Evolutionary conservation across 1,140 invertebrate species (phyloP).

Genomic region (Penaeus chinensis): DNA sequence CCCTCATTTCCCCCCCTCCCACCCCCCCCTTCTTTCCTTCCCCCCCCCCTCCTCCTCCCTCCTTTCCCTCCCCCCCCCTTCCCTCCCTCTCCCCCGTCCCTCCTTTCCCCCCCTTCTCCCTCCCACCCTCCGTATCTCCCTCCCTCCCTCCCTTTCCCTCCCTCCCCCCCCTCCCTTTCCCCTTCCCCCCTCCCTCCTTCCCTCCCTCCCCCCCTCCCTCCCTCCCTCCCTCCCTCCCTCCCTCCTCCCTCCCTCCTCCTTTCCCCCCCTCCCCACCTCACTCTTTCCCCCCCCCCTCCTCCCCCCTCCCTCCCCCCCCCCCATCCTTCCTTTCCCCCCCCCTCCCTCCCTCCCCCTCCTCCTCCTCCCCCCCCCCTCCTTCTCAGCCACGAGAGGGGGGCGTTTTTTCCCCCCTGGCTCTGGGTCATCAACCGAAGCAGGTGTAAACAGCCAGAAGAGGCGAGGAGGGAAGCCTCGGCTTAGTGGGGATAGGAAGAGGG

Average conservation of each 20-base stretch:
- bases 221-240: neutral
- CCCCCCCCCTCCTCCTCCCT: neutral
- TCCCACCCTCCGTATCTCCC: neutral
- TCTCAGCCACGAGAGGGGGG: neutral
- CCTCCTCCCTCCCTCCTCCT: neutral
- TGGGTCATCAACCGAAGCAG: no score
- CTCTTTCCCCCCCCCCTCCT: neutral
- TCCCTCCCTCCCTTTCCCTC: neutral
- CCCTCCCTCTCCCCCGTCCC: neutral
- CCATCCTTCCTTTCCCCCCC: neutral
- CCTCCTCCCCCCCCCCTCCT: no score
- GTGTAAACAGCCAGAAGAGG: neutral
- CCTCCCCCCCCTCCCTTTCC: conserved; percentile 5
- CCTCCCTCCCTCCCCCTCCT: no score
- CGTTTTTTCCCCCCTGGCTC: no score
- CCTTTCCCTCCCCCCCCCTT: neutral
- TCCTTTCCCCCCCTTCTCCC: neutral
- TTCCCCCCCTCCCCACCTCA: neutral
- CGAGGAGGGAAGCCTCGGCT: no score
- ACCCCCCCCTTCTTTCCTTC: conserved; percentile 3
- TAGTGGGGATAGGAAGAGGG: no score
- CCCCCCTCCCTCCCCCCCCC: neutral
- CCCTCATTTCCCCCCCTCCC: neutral
- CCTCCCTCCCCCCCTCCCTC: no score
- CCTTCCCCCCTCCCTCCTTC: no score